A percentile compares a stretch with the other conserved stretches of the same genome.
Conservation (phyloP, 2,888 invertebrate species). For the Amiota communis region DNA sequence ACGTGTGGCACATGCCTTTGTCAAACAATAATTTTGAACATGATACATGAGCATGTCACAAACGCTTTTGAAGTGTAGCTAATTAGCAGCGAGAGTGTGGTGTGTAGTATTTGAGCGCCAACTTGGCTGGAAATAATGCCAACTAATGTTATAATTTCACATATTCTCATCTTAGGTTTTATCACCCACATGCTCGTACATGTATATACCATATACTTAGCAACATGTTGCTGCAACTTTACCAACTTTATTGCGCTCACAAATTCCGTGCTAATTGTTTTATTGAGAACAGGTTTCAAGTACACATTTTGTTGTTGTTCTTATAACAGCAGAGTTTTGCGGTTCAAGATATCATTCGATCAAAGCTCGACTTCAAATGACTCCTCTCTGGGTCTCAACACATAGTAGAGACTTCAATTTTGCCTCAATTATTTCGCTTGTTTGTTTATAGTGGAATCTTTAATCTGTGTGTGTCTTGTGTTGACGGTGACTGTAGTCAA, state of each 20-base stretch:
- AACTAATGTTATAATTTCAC: conserved; percentile 1
- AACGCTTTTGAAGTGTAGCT: conserved; percentile 58
- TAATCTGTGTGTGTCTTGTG: conserved; percentile 58
- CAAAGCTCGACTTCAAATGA: conserved; percentile 12
- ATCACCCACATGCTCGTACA: conserved; percentile 48
- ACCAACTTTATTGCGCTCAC: conserved; percentile 63
- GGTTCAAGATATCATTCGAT: conserved; percentile 36
- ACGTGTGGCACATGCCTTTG: conserved; percentile 35
- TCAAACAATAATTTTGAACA: conserved; percentile 17
- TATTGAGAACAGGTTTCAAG: conserved; percentile 55
- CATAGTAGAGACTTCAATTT: conserved; percentile 53
- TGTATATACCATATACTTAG: conserved; percentile 26
- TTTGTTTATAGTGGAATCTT: conserved; percentile 68
- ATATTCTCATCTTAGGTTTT: conserved; percentile 40
- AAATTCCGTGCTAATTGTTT: conserved; percentile 67
- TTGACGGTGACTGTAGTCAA: background rate
- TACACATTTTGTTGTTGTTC: background rate
- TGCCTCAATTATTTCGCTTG: conserved; percentile 69
- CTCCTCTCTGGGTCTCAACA: conserved; percentile 8
- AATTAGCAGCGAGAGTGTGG: conserved; percentile 49
- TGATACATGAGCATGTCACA: conserved; percentile 36
- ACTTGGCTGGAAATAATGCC: conserved; percentile 37
- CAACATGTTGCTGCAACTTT: background rate
- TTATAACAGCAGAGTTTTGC: conserved; percentile 12
- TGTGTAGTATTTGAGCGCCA: conserved; percentile 34